Percentiles rank a stretch among this genome's conserved stretches.
These are phyloP conservation scores for Tetramorium simillimum DNA, from an alignment of 1,140 invertebrate species.

Conservation along the genomic window DNA sequence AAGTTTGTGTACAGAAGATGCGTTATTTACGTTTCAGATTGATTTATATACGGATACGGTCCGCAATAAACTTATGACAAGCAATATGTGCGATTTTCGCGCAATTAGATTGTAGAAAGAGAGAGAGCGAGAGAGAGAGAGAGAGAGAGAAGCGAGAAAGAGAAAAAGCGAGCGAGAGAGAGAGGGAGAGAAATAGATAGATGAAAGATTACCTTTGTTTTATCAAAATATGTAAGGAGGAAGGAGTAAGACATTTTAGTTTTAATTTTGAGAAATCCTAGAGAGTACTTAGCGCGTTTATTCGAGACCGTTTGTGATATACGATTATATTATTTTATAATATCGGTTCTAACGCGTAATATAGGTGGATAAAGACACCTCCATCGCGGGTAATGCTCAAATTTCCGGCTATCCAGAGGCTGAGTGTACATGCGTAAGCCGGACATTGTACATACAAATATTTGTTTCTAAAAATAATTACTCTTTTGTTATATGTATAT, in stretches of 20 bases:
- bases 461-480: constrained; percentile 35
- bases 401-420: constrained; percentile 32
- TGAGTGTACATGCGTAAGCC: constrained; percentile 2
- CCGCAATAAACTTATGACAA: constrained; percentile 53
- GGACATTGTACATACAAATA: constrained; percentile 21
- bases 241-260: constrained; percentile 2
- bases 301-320: constrained; percentile 47
- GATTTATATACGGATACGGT: constrained; percentile 22
- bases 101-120: constrained; percentile 43
- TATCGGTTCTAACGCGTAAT: neutral
- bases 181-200: neutral
- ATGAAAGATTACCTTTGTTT: constrained; percentile 25
- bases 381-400: constrained; percentile 34
- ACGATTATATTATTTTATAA: constrained; percentile 37
- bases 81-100: constrained; percentile 49
- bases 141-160: neutral
- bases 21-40: constrained; percentile 39
- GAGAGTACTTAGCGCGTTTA: constrained; percentile 45
- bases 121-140: neutral
- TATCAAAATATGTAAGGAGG: neutral
- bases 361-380: neutral
- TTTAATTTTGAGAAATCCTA: constrained; percentile 20
- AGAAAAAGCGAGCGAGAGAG: neutral
- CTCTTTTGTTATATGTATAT: neutral
- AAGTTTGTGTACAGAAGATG: constrained; percentile 43